Evolutionary conservation across 1,140 invertebrate species (phyloP), one percentile per base, ranked within the genome.

Genomic region (Pseudobourletiella spinata): DNA sequence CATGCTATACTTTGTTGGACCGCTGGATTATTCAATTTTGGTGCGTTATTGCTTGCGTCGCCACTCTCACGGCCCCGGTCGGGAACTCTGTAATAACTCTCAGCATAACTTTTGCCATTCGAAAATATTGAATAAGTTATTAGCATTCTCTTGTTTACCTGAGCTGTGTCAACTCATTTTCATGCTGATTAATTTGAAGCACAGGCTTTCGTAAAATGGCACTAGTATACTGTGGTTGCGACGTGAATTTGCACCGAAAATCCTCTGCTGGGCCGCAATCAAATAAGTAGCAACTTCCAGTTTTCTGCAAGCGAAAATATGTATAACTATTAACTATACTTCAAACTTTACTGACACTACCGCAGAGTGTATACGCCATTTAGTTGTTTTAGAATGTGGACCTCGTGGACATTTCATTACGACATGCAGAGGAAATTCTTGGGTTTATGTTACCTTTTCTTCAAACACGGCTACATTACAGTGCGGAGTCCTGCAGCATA

Each of bases 401-500:
- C n/a, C n/a, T n/a, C n/a, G n/a, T n/a, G n/a, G n/a, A n/a, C n/a
- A n/a, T n/a, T n/a, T n/a, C n/a, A n/a, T n/a, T n/a, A n/a, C n/a
- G n/a, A n/a, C n/a, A n/a, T n/a, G n/a, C n/a, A n/a, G n/a, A n/a
- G n/a, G n/a, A n/a, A n/a, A n/a, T n/a, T n/a, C n/a, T n/a, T n/a
- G n/a, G n/a, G n/a, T n/a, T n/a, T n/a, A 18, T 15, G 6, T 74
- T 75, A 91, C 89, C 83, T 92, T 93, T 73, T 93, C 86, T 74
- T 95, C 90, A 71, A 87, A 95, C 65, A 95, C 86, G 73, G 91
- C 92, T 11, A 94, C 89, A 75, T 94, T 91, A 73, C 92, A 95
- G 48, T 81, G 76, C 22, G 86, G 82, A 0, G 88, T 92, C 73
- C 88, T 83, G 74, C 90, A 94, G 76, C 92, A 95, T 54, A 89